Base-by-base conservation (phyloP, 2,888 invertebrate genomes). In the Ormyrus pomaceus region DNA sequence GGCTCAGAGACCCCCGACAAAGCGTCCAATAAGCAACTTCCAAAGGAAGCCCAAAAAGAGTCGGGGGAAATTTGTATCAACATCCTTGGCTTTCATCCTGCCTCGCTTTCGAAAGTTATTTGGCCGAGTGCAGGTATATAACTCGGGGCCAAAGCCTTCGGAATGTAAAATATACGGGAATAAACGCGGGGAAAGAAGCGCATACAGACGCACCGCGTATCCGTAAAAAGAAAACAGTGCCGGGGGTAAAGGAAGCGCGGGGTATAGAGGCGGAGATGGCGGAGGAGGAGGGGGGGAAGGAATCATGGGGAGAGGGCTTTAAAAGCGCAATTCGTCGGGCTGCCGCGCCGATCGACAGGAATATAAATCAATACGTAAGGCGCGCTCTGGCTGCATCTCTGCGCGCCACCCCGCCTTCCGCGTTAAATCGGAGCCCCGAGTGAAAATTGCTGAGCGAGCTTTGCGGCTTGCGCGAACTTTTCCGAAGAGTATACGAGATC, bases 361-460 rank as follows among this genome's bases (percentile, higher is more conserved):
- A 72, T 64, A 77, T 82, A 83, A 82, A 83, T 83, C 83, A 83
- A 83, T 83, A 82, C 56, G 13, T 48, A 46, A 46, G 45, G 5
- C 46, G 13, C 19, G 55, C 10, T 34, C 10, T 9, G 13, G 34
- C 19, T 46, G 72, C 78, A 79, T 77, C 75, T 9, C 9, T 64
- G 46, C 46, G 48, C 9, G 13, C 9, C 2, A 48, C n/a, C 56
- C 9, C 5, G 64, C n/a, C 56, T 64, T 65, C 73, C 11, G 46
- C 9, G 46, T 10, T 45, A n/a, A 48, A 48, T 65, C 10, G 4
- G 13, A 11, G 9, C 10, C 46, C 9, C 2, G 45, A 61, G 19
- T 61, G 55, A 73, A 55, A 73, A 64, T 11, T 55, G 9, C 9
- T 50, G 9, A 13, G 6, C 11, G 34, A 34, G 34, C 59, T 19